Conservation (phyloP, 2,797 vertebrate species). For the Notoglanidium macrostoma region DNA sequence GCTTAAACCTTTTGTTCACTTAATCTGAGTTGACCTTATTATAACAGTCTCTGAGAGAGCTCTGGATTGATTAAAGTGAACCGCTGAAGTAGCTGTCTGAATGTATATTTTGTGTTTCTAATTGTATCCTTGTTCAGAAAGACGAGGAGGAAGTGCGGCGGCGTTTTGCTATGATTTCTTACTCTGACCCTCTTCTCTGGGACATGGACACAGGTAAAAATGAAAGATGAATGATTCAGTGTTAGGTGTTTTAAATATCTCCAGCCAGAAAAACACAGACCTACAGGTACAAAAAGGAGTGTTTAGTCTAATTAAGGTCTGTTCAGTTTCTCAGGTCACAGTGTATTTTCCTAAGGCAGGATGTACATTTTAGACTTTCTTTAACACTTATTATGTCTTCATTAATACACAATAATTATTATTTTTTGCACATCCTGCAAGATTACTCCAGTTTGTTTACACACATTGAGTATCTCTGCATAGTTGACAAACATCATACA, state of each 20-base stretch:
- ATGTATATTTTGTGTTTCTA: neutral
- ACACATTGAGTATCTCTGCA: neutral
- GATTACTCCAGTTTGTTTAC: neutral
- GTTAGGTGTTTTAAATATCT: neutral
- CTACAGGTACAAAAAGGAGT: neutral
- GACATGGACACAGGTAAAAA: conserved; percentile 65
- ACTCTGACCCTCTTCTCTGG: conserved; percentile 80
- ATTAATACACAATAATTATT: neutral
- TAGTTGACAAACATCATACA: neutral
- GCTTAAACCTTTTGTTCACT: neutral
- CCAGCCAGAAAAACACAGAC: neutral
- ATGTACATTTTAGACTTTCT: neutral
- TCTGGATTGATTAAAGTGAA: neutral
- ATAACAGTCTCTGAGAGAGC: neutral
- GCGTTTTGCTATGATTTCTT: conserved; percentile 80
- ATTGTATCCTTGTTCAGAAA: conserved; percentile 69
- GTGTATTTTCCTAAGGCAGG: neutral
- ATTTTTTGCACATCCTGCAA: neutral
- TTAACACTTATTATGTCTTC: neutral
- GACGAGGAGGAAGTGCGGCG: conserved; percentile 86
- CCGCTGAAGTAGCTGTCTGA: neutral
- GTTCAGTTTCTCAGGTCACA: neutral
- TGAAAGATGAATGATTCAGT: neutral
- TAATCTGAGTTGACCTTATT: conserved; percentile 1
- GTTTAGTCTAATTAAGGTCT: neutral